Evolutionary conservation across 2,113 vertebrate species (phyloP).

Genomic region (Zootoca vivipara): DNA sequence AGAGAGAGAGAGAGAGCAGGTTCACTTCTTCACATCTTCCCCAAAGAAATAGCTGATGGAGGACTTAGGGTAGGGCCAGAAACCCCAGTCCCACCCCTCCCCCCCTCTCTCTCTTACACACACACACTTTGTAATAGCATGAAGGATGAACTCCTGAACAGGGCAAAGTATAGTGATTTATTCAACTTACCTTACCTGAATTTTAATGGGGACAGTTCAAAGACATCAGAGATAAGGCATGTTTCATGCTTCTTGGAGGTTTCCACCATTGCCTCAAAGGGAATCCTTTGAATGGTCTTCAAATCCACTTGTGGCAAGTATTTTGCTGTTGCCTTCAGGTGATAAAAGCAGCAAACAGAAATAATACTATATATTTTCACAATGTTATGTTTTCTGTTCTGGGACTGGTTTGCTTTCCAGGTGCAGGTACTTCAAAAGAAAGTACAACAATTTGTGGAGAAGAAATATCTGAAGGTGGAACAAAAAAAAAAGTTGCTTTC

Average conservation of each 20-base stretch:
- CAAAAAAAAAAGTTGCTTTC: not conserved
- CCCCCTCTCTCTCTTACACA: too few species aligned
- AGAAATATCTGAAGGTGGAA: not conserved
- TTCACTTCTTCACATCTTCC: not conserved
- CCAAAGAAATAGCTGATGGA: not conserved
- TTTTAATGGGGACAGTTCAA: not conserved
- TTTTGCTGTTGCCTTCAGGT: not conserved
- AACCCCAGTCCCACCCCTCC: not conserved
- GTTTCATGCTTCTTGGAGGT: not conserved
- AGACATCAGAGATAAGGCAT: not conserved
- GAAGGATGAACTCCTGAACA: not conserved
- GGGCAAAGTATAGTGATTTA: not conserved
- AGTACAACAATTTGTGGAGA: not conserved
- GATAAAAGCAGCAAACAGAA: not conserved
- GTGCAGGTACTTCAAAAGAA: not conserved
- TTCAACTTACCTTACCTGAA: not conserved
- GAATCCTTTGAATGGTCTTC: not conserved
- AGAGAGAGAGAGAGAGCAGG: not conserved
- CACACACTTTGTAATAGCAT: not conserved
- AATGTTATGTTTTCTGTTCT: slow-evolving; percentile 12
- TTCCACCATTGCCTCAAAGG: not conserved
- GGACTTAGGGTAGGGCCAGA: not conserved
- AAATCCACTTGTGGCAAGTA: not conserved
- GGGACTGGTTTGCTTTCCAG: not conserved
- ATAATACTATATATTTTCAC: not conserved